Conservation (phyloP, 2,888 invertebrate species). For the Polia nebulosa region DNA sequence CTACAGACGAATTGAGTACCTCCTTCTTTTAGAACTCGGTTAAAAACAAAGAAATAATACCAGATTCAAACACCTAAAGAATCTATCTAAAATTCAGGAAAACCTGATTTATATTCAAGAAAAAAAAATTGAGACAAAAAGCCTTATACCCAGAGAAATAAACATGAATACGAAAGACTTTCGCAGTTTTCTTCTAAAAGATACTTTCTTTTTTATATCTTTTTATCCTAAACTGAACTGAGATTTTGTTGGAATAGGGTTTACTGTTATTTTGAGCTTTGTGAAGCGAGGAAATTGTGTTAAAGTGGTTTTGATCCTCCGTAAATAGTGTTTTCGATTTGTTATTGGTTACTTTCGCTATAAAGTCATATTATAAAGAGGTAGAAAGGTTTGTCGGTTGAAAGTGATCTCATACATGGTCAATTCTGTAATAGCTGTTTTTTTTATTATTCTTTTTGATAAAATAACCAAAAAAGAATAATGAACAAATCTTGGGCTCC, state of each 20-base stretch:
- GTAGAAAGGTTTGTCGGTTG: no score
- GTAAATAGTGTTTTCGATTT: neutral
- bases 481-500: no score
- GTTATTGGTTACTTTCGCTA: neutral
- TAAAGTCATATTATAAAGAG: no score
- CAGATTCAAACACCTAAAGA: neutral
- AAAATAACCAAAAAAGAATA: no score
- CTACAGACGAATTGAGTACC: no score
- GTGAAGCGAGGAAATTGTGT: neutral
- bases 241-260: slow-evolving; percentile 1
- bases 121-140: slow-evolving; percentile 6
- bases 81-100: neutral
- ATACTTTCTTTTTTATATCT: slow-evolving; percentile 9
- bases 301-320: slow-evolving; percentile 1
- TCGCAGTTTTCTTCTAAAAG: slow-evolving; percentile 15
- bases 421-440: no score
- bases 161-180: slow-evolving; percentile 13
- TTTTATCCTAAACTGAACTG: neutral
- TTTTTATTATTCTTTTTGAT: no score
- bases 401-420: no score
- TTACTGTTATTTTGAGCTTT: neutral
- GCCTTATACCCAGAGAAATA: neutral
- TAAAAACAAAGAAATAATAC: neutral
- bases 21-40: no score
- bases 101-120: slow-evolving; percentile 23